Percentiles rank a stretch among this genome's conserved stretches.
Evolutionary conservation across 2,113 vertebrate species (phyloP).

Genomic region (Ceratotherium simum): DNA sequence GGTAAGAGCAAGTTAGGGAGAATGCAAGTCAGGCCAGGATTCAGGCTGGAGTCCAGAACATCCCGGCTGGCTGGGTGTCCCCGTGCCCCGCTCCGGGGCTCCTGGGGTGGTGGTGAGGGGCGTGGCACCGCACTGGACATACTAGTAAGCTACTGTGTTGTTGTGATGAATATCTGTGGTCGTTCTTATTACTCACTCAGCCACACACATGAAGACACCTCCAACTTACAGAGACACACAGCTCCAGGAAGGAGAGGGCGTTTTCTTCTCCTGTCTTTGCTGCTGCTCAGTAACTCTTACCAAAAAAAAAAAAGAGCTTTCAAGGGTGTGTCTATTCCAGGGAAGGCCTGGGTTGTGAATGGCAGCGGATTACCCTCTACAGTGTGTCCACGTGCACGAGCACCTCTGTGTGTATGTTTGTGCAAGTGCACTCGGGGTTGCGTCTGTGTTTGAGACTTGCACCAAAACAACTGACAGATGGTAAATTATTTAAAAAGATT

Average conservation of each 20-base stretch:
- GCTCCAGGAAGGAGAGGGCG: neutral
- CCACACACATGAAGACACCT: neutral
- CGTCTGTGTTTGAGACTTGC: neutral
- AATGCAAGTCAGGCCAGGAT: neutral
- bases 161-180: too few species aligned
- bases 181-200: neutral
- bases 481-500: slow-evolving; percentile 44
- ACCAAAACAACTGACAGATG: neutral
- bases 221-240: neutral
- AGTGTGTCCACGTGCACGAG: neutral
- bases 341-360: neutral
- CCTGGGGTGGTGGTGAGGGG: neutral
- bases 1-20: neutral
- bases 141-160: neutral
- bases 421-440: neutral
- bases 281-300: neutral
- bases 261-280: neutral
- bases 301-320: neutral
- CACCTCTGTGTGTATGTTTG: neutral
- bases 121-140: rapidly evolving
- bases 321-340: neutral
- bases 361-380: neutral
- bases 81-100: rapidly evolving
- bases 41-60: neutral
- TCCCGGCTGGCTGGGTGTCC: neutral